phyloP scores from a whole-genome alignment of 1,140 invertebrate genomes.

The Nephila pilipes region DNA sequence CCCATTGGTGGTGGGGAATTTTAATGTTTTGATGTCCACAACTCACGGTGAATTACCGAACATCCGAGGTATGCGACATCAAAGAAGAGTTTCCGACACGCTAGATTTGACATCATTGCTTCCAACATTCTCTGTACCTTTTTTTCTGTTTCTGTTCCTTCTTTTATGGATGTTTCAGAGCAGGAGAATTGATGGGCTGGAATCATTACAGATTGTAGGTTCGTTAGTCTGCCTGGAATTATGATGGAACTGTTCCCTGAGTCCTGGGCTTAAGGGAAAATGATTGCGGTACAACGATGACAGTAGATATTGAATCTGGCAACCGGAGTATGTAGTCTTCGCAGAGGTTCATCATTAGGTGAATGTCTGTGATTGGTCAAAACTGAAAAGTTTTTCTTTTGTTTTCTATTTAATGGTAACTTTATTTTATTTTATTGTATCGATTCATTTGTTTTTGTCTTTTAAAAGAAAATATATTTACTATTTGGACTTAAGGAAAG shows the following conservation, averaged over 20 bases:
- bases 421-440: not conserved
- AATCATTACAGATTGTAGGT: constrained; percentile 72
- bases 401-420: not conserved
- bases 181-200: constrained; percentile 22
- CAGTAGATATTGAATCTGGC: constrained; percentile 33
- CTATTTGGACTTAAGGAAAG: no score
- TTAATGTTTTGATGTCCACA: constrained; percentile 75
- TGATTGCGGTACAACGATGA: constrained; percentile 21
- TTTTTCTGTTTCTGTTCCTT: constrained; percentile 8
- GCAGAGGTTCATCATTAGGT: constrained; percentile 12
- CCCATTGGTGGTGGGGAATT: constrained; percentile 64
- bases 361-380: constrained; percentile 24
- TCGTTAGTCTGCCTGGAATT: constrained; percentile 47
- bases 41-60: constrained; percentile 67
- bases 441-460: no score
- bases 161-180: constrained; percentile 32
- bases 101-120: constrained; percentile 76
- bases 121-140: not conserved
- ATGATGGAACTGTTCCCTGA: constrained; percentile 17
- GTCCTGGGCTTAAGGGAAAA: constrained; percentile 21
- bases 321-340: not conserved
- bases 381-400: not conserved
- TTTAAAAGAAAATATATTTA: no score
- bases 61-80: constrained; percentile 67
- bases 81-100: constrained; percentile 51